Percentiles rank a stretch among this genome's conserved stretches.
Conservation (phyloP, 2,797 vertebrate species). For the Chaetodon trifasciatus region DNA sequence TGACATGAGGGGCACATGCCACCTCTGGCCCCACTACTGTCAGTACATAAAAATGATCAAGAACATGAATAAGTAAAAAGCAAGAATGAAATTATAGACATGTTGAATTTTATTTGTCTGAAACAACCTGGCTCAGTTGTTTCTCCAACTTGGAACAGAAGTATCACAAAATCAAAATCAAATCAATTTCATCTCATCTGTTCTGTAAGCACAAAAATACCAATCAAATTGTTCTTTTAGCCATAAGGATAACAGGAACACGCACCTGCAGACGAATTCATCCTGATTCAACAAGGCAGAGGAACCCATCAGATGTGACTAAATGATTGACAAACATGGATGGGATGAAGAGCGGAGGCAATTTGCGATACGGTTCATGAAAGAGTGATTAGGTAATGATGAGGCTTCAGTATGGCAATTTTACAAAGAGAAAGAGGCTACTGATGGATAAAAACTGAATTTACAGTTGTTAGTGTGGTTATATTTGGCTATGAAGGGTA, state of each 20-base stretch:
- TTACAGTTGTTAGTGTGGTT: neutral
- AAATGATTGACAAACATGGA: slow-evolving; percentile 1
- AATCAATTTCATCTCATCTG: neutral
- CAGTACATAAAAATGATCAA: neutral
- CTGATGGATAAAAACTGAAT: neutral
- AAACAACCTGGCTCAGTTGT: neutral
- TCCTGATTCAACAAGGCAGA: neutral
- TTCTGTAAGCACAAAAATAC: neutral
- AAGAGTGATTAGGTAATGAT: slow-evolving; percentile 10
- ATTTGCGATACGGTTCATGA: slow-evolving; percentile 2
- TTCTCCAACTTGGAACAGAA: neutral
- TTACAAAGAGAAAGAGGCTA: neutral
- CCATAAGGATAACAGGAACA: neutral
- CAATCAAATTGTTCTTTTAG: neutral
- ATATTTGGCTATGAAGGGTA: neutral
- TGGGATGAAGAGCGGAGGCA: neutral
- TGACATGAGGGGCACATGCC: no score
- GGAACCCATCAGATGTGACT: slow-evolving; percentile 11
- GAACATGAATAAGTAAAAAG: neutral
- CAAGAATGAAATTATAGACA: neutral
- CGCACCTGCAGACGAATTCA: neutral
- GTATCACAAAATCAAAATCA: neutral
- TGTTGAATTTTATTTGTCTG: neutral
- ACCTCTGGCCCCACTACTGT: no score
- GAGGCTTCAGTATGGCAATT: neutral